Base-by-base conservation (phyloP, 2,113 vertebrate species). In the Cryptotis parvus region DNA sequence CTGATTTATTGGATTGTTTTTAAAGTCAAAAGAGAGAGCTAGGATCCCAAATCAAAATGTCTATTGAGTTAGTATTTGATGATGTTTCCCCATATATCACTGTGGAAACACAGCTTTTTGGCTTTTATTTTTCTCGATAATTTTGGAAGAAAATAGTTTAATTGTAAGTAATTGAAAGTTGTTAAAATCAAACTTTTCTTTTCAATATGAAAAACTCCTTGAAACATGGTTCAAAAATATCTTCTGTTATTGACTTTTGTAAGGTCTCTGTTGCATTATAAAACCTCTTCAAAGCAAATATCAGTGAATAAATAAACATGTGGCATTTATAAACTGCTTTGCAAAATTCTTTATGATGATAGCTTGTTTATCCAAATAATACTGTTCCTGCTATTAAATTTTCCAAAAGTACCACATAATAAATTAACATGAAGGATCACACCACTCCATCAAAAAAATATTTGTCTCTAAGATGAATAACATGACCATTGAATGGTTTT, bases 311-410 rank as follows among this genome's bases (percentile, higher is more conserved):
- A 41, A 22, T 11, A 83, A 43, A 6, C 58, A 55, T 3, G 3
- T 4, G 52, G 6, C 31, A 68, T 82, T 88, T 43, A 33, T 43
- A 39, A 84, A 68, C 69, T 68, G 4, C 33, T 39, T 65, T 1
- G 15, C 33, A 89, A 91, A 52, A 15, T 58, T 45, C 79, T 93
- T 83, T 33, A 65, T 35, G 39, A 9, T 43, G 63, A 73, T 55
- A 76, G 29, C 6, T 45, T 89, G 22, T 68, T 87, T 84, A 78
- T 87, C 16, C 69, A 93, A 93, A 69, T 92, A 55, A 20, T n/a
- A 63, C 29, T 12, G 0, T 22, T 74, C 16, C 12, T 41, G 55
- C 55, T 58, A 5, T 58, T 22, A 58, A 58, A 58, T 58, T 94
- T 93, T 6, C 31, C 76, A 77, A 82, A 55, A 18, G 61, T 18